Conservation (phyloP, 2,113 vertebrate species). For the Hyperoodon ampullatus region DNA sequence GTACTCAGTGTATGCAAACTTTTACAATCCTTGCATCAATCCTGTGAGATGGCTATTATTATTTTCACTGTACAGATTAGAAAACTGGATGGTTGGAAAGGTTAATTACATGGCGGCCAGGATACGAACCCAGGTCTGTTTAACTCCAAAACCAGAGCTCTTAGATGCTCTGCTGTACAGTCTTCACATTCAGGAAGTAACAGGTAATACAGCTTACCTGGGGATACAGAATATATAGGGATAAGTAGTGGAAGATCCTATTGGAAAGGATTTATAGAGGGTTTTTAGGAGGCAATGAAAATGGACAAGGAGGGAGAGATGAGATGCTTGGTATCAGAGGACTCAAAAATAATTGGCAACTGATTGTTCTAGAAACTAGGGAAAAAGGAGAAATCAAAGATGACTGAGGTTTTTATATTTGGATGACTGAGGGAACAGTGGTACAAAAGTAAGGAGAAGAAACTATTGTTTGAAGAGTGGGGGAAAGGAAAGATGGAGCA, state of each 20-base stretch:
- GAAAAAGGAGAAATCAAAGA: background rate
- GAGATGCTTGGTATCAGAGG: background rate
- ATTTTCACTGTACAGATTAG: background rate
- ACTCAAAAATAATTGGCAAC: background rate
- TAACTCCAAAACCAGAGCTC: background rate
- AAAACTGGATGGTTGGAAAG: background rate
- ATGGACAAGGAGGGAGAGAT: background rate
- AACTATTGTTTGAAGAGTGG: background rate
- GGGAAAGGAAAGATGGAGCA: background rate
- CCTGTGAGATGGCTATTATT: background rate
- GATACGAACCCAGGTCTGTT: background rate
- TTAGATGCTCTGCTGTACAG: background rate
- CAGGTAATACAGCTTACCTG: background rate
- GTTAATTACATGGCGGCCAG: background rate
- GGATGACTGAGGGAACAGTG: background rate
- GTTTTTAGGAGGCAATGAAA: conserved; percentile 7
- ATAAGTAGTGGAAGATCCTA: background rate
- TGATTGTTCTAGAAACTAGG: background rate
- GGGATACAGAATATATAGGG: background rate
- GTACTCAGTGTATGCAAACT: background rate
- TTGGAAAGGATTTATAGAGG: background rate
- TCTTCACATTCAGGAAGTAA: background rate
- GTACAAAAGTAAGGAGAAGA: conserved; percentile 6
- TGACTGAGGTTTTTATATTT: background rate
- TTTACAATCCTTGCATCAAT: background rate